Percentiles rank a stretch among this genome's conserved stretches.
phyloP scores from a whole-genome alignment of 1,140 invertebrate species.

The Neodiprion pinetum region DNA sequence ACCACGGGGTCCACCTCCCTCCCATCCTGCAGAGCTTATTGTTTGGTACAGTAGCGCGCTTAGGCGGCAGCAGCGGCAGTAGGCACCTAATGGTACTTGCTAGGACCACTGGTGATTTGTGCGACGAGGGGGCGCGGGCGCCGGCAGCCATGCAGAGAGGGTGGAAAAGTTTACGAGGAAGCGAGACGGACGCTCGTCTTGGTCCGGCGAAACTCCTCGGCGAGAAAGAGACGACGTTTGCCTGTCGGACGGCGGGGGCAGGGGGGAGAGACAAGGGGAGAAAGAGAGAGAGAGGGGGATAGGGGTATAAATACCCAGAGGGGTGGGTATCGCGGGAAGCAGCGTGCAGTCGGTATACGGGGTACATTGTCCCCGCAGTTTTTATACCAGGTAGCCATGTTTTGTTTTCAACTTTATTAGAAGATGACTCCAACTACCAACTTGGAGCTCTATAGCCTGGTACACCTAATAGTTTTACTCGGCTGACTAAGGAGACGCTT shows the following conservation, averaged over 20 bases:
- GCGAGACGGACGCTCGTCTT: slow-evolving; percentile 22
- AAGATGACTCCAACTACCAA: too few species aligned
- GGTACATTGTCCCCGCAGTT: too few species aligned
- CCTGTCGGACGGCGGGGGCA: background rate
- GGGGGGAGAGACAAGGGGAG: slow-evolving; percentile 10
- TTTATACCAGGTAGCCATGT: too few species aligned
- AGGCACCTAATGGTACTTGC: slow-evolving; percentile 5
- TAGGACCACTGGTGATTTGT: slow-evolving; percentile 14
- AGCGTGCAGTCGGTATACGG: too few species aligned
- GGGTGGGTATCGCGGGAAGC: background rate
- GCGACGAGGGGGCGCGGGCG: slow-evolving; percentile 6
- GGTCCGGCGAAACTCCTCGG: slow-evolving; percentile 7
- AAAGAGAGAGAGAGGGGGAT: slow-evolving; percentile 16
- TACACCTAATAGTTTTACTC: too few species aligned
- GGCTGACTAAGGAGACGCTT: too few species aligned
- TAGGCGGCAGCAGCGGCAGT: background rate
- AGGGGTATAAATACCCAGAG: background rate
- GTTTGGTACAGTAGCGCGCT: background rate
- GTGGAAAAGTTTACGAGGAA: slow-evolving; percentile 26
- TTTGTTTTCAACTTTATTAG: too few species aligned
- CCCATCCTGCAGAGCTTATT: too few species aligned
- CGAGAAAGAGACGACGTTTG: slow-evolving; percentile 10
- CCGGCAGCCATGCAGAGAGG: slow-evolving; percentile 10
- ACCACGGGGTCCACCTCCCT: too few species aligned
- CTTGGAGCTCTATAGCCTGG: too few species aligned